These are phyloP conservation scores for Druon quercuslanigerum DNA, from an alignment of 1,140 invertebrate genomes.

Conservation along the genomic window DNA sequence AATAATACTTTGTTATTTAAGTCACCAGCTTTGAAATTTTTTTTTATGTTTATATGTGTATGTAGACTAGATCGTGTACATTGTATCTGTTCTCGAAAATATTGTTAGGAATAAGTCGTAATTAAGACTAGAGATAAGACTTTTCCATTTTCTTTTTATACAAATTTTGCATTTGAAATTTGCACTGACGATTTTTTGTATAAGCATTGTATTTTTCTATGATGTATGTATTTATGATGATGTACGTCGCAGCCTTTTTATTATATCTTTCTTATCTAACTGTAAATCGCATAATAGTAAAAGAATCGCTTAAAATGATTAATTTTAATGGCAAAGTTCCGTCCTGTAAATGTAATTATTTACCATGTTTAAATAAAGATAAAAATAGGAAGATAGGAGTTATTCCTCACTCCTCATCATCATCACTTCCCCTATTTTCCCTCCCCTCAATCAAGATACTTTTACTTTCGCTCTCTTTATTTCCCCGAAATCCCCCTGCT, in stretches of 20 bases:
- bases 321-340: constrained; percentile 5
- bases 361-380: constrained; percentile 32
- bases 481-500: too few species aligned
- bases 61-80: constrained; percentile 4
- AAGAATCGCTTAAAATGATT: too few species aligned
- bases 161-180: neutral
- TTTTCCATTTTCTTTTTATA: constrained; percentile 11
- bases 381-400: neutral
- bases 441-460: too few species aligned
- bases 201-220: too few species aligned
- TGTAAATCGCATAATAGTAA: too few species aligned
- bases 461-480: too few species aligned
- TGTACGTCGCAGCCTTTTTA: too few species aligned
- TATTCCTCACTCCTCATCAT: too few species aligned
- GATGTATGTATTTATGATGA: too few species aligned
- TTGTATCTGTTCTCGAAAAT: constrained; percentile 28
- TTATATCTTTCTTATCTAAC: too few species aligned
- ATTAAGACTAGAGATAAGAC: neutral
- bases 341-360: constrained; percentile 47
- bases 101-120: neutral
- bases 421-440: too few species aligned
- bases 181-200: neutral
- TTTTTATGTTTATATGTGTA: neutral
- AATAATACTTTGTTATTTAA: constrained; percentile 3
- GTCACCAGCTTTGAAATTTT: constrained; percentile 1